Evolutionary conservation across 1,140 invertebrate species (phyloP), one percentile per base, ranked within the genome.

Genomic region (Drosophila cardini): DNA sequence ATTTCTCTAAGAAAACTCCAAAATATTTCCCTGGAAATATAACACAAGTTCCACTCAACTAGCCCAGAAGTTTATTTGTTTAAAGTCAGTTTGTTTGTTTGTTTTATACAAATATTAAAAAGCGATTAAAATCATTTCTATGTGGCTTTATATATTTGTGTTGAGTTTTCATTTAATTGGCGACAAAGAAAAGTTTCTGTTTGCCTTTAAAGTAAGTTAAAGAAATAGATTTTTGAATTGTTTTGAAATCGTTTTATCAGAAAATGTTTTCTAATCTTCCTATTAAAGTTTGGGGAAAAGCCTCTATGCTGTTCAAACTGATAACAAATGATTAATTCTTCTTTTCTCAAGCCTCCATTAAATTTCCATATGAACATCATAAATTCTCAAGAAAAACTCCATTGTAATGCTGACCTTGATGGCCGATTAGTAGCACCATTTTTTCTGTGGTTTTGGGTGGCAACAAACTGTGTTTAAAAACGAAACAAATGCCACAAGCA

Each of bases 371-470:
- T 55, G 38, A 38, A 38, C 18, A 55, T 38, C 52, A 55, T 36
- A 38, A 55, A 55, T 55, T 15, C 15, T 1, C 10, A 0, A 55
- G 52, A 55, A 55, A 55, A 38, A 55, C 32, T 36, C n/a, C 32
- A 16, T 36, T 53, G 50, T 55, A 55, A 55, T 38, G 9, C 26
- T 34, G 10, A 42, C n/a, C 67, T 50, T 52, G 32, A 43, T 46
- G 38, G 13, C 36, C 61, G 68, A 65, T 76, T 72, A 72, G 56
- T 53, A 53, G 13, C 52, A 50, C 34, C 34, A 26, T 26, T 26
- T 26, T 16, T 45, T 64, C 11, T 42, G 45, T 18, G 36, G 15
- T 26, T 56, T 40, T 16, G 40, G 32, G 13, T 58, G 40, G 16
- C 16, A 48, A 48, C 16, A 48, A 48, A 21, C 36, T 57, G 40